A percentile compares a stretch with the other conserved stretches of the same genome.
phyloP scores from a whole-genome alignment of 2,888 invertebrate genomes.

The Aleiodes testaceus region DNA sequence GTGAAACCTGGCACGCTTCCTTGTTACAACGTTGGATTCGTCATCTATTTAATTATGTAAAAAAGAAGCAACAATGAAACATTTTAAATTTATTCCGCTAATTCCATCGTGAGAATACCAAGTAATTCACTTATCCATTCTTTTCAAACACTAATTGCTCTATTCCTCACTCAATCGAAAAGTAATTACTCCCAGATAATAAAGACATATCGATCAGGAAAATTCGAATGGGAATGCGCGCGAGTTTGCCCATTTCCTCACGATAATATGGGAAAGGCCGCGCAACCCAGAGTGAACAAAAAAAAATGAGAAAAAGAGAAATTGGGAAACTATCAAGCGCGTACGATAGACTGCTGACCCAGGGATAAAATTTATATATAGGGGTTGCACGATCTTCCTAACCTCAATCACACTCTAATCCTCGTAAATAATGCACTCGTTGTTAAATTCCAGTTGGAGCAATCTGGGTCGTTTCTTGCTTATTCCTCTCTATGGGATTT shows the following conservation, averaged over 20 bases:
- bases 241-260: not conserved
- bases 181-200: constrained; percentile 1
- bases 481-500: constrained; percentile 11
- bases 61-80: too few relatives aligned
- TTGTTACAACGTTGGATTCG: constrained; percentile 19
- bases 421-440: not conserved
- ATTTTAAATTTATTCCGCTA: not conserved
- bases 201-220: not conserved
- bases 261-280: constrained; percentile 4
- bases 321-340: not conserved
- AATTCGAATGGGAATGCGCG: not conserved
- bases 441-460: not conserved
- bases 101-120: too few relatives aligned
- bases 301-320: not conserved
- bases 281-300: not conserved
- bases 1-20: constrained; percentile 28
- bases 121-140: too few relatives aligned
- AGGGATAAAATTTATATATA: not conserved
- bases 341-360: constrained; percentile 4
- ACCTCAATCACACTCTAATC: constrained; percentile 30
- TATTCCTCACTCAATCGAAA: not conserved
- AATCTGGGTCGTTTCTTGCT: constrained; percentile 1
- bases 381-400: constrained; percentile 20
- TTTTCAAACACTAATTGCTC: too few relatives aligned
- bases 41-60: constrained; percentile 3